These are phyloP conservation scores for Muscicapa striata DNA, from an alignment of 2,797 vertebrate species.

Conservation along the genomic window DNA sequence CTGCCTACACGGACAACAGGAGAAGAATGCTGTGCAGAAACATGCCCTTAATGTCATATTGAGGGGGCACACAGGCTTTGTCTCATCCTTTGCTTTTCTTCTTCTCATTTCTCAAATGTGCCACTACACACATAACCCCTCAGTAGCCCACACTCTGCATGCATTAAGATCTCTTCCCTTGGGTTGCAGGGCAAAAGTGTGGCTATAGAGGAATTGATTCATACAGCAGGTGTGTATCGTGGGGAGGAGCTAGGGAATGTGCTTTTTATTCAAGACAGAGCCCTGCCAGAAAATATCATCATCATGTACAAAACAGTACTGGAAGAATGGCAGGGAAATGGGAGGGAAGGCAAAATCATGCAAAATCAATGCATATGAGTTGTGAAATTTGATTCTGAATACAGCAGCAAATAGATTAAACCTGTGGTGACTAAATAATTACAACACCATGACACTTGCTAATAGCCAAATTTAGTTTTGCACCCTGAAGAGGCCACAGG, in stretches of 20 bases:
- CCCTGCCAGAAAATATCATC: not conserved
- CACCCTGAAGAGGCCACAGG: not conserved
- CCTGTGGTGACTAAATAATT: not conserved
- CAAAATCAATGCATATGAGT: fast-evolving
- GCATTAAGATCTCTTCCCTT: not conserved
- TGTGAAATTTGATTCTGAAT: not conserved
- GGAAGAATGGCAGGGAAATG: not conserved
- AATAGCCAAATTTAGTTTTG: constrained; percentile 34
- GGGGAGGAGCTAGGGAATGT: not conserved
- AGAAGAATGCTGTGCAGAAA: constrained; percentile 44
- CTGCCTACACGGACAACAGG: constrained; percentile 36
- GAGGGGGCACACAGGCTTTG: constrained; percentile 35
- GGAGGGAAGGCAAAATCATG: not conserved
- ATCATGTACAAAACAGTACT: not conserved
- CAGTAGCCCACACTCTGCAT: not conserved
- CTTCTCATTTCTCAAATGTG: not conserved
- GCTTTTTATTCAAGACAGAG: not conserved
- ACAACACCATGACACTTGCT: not conserved
- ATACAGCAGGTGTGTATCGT: not conserved
- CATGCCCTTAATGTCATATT: not conserved
- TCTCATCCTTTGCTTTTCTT: not conserved
- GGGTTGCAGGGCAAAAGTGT: not conserved
- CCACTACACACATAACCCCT: not conserved
- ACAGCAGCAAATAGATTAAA: not conserved
- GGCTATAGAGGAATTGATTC: not conserved